These are phyloP conservation scores for Tetramorium alpestre DNA, from an alignment of 1,140 invertebrate genomes.

Conservation along the genomic window DNA sequence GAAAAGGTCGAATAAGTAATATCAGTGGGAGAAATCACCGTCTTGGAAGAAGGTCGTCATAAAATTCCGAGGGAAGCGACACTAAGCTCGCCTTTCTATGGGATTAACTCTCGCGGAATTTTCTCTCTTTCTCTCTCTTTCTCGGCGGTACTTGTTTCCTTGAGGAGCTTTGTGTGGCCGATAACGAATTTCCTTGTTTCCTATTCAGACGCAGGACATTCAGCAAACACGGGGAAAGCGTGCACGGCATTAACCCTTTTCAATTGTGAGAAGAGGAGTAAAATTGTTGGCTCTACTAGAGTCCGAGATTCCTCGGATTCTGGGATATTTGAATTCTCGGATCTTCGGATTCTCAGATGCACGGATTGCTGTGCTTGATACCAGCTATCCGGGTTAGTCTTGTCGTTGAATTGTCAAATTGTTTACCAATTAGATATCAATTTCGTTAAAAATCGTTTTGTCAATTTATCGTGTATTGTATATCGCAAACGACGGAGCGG, in stretches of 20 bases:
- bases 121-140: not conserved
- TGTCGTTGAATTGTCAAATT: not conserved
- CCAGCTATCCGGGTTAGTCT: not conserved
- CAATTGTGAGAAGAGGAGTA: constrained; percentile 18
- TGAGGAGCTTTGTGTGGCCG: constrained; percentile 23
- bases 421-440: not conserved
- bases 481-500: not conserved
- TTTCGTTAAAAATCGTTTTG: not conserved
- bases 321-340: not conserved
- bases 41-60: constrained; percentile 40
- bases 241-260: constrained; percentile 47
- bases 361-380: not conserved
- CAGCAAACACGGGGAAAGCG: constrained; percentile 30
- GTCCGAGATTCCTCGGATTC: constrained; percentile 18
- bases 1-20: constrained; percentile 49
- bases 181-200: constrained; percentile 58
- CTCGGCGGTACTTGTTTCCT: not conserved
- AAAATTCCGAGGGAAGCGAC: constrained; percentile 43
- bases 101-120: constrained; percentile 53
- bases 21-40: constrained; percentile 22
- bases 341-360: not conserved
- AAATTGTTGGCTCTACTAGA: constrained; percentile 13
- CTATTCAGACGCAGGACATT: constrained; percentile 42
- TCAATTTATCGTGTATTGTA: not conserved
- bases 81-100: constrained; percentile 50